phyloP scores from a whole-genome alignment of 23 tunicate genomes.

The Oikopleura dioica region DNA sequence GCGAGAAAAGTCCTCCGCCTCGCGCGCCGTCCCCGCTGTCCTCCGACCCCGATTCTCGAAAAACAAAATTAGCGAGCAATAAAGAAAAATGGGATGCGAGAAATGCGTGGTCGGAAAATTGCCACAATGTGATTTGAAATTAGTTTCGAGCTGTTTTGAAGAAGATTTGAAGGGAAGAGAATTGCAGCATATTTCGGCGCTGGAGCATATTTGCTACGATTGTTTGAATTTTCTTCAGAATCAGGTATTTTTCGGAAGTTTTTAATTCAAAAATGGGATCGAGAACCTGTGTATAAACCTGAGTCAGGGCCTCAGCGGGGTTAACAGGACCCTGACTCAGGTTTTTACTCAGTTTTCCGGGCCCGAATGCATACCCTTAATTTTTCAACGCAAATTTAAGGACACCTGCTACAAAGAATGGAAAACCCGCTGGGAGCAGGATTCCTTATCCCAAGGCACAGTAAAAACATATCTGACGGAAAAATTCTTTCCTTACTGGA shows the following conservation, averaged over 20 bases:
- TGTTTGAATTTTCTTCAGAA: background rate
- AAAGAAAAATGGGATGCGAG: too few relatives aligned
- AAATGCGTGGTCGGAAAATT: too few relatives aligned
- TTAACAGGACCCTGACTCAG: too few relatives aligned
- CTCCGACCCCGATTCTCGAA: too few relatives aligned
- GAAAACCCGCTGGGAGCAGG: conserved; percentile 3
- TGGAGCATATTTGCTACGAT: background rate
- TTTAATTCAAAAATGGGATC: background rate
- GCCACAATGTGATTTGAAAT: background rate
- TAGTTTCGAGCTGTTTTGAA: background rate
- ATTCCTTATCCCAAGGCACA: background rate
- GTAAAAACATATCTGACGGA: background rate
- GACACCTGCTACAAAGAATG: background rate
- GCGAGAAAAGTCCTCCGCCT: too few relatives aligned
- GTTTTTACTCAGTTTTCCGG: too few relatives aligned
- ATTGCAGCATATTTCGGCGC: background rate
- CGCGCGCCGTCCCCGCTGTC: too few relatives aligned
- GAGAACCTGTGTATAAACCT: background rate
- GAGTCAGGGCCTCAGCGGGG: background rate
- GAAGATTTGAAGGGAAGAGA: background rate
- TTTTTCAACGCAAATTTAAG: background rate
- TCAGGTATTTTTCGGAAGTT: background rate
- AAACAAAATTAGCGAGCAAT: too few relatives aligned
- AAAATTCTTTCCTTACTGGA: conserved; percentile 1
- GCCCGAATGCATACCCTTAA: background rate